Base-by-base conservation (phyloP, 2,888 invertebrate genomes). In the Macrosoma leucophasiata region DNA sequence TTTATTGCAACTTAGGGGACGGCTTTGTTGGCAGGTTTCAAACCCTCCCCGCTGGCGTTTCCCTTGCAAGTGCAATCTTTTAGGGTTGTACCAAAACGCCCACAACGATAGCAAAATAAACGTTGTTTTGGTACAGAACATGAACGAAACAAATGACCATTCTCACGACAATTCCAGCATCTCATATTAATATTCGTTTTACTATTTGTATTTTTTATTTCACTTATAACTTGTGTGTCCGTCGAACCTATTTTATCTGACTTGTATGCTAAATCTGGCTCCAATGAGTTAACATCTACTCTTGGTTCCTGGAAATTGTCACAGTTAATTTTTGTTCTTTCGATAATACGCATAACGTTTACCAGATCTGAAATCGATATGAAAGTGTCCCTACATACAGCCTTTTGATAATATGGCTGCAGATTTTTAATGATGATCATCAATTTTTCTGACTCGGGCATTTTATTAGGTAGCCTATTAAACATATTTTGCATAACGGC, bases 91-190 rank as follows among this genome's bases (percentile, higher is more conserved):
- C 44, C 49, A 20, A 29, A 30, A 20, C 27, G 33, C 2, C 43
- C 39, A 22, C 44, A 46, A 3, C 36, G 13, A 6, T 36, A 49
- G 23, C 48, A 48, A 29, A 48, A 48, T 5, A 40, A 8, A 2
- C 33, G 34, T 32, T 38, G 43, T 18, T 29, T 33, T 6, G 33
- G 33, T 2, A 34, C 4, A n/a, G n/a, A 10, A 22, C 44, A 46
- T 8, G 35, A 28, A 3, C 19, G 21, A 14, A 36, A 36, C 3
- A 25, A 6, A 18, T 46, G 44, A 2, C 49, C 46, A 2, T 7
- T 14, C 22, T 35, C 28, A 1, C 44, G 31, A 27, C 46, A 46
- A 10, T 40, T 36, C 46, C 46, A 46, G 22, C 48, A 48, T 8
- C 23, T 4, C 17, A 11, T 23, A 1, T 23, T 31, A 3, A 23